Conservation (phyloP, 1,140 invertebrate species). For the Myzus persicae region DNA sequence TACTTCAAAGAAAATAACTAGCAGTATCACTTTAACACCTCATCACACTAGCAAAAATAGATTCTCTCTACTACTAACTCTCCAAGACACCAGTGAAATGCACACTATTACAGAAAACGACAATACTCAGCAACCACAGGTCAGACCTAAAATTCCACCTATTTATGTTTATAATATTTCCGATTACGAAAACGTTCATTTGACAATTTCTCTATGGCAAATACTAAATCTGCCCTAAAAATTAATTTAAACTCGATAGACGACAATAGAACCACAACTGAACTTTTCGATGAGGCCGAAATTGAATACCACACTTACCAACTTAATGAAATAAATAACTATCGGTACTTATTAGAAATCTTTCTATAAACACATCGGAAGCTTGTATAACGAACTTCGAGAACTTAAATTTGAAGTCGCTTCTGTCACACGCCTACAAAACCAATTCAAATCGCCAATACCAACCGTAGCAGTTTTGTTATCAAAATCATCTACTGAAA, state of each 20-base stretch:
- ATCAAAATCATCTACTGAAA: neutral
- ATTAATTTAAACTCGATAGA: neutral
- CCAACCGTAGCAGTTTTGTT: neutral
- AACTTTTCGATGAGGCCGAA: neutral
- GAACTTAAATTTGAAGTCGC: neutral
- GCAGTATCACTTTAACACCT: no score
- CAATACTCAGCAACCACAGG: neutral
- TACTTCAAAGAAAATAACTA: no score
- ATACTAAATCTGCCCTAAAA: neutral
- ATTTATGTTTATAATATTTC: neutral
- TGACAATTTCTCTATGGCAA: neutral
- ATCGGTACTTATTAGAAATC: neutral
- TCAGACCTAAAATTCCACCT: neutral
- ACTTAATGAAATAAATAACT: neutral
- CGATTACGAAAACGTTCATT: neutral
- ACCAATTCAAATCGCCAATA: neutral
- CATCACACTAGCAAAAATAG: no score
- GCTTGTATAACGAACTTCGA: neutral
- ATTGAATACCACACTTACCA: constrained; percentile 5
- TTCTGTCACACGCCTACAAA: neutral
- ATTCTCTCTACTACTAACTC: no score
- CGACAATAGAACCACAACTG: neutral
- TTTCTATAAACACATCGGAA: neutral
- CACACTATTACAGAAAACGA: no score
- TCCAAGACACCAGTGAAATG: no score